phyloP scores from a whole-genome alignment of 2,797 vertebrate genomes.

The Mergus octosetaceus region DNA sequence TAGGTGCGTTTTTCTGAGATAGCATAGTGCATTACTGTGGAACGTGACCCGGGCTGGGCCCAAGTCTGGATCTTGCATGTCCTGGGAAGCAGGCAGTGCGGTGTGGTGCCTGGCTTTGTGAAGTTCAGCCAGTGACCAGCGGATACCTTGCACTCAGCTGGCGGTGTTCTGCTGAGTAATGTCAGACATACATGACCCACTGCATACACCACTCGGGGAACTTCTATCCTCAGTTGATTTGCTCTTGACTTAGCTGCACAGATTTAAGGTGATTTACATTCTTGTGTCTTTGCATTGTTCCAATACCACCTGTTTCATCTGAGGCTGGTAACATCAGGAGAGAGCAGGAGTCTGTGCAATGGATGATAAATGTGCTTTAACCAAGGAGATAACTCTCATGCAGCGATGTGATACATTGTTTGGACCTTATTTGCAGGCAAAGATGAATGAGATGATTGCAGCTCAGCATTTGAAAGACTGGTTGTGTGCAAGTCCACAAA shows the following conservation, averaged over 20 bases:
- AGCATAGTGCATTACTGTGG: neutral
- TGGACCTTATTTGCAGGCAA: neutral
- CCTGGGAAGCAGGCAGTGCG: neutral
- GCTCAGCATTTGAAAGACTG: neutral
- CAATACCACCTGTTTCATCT: neutral
- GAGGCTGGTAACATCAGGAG: neutral
- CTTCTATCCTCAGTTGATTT: neutral
- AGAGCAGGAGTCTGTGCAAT: neutral
- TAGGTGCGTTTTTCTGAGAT: neutral
- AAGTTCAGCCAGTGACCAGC: neutral
- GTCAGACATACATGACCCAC: too few species aligned
- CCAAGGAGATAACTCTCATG: neutral
- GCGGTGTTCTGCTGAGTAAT: neutral
- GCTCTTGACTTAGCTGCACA: neutral
- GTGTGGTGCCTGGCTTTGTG: neutral
- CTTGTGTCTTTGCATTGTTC: neutral
- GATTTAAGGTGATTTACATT: neutral
- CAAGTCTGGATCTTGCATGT: neutral
- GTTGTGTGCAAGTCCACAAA: neutral
- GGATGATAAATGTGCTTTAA: neutral
- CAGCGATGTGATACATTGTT: neutral
- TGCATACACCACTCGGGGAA: too few species aligned
- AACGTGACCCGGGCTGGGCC: neutral
- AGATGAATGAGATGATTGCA: neutral
- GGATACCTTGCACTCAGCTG: fast-evolving